phyloP scores from a whole-genome alignment of 2,113 vertebrate species.

The Myrmecophaga tridactyla region DNA sequence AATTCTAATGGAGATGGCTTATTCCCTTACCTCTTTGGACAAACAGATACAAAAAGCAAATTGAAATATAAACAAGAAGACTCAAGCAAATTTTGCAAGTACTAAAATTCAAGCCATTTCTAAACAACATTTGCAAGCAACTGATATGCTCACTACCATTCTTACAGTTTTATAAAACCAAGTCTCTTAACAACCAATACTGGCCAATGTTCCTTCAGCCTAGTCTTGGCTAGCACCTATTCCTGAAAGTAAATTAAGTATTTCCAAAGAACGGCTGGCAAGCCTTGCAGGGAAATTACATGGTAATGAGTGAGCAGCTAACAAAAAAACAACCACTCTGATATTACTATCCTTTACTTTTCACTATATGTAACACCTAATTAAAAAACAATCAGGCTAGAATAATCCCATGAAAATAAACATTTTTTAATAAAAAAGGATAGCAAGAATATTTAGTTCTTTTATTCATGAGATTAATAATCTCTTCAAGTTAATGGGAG shows the following conservation, averaged over 20 bases:
- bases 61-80: conserved; percentile 8
- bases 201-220: not conserved
- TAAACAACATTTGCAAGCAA: not conserved
- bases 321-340: not conserved
- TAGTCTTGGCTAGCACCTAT: not conserved
- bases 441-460: not conserved
- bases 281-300: not conserved
- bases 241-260: not conserved
- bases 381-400: not conserved
- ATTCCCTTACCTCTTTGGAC: not conserved
- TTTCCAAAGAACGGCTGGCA: not conserved
- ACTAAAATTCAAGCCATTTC: not conserved
- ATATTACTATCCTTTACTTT: not conserved
- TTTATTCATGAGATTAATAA: not conserved
- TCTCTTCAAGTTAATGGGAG: not conserved
- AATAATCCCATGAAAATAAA: not conserved
- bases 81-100: not conserved
- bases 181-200: not conserved
- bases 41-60: conserved; percentile 27
- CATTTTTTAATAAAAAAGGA: not conserved
- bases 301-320: not conserved
- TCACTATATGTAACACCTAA: not conserved
- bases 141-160: not conserved
- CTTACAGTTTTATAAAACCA: not conserved
- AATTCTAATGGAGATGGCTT: not conserved